These are phyloP conservation scores for Montipora efflorescens DNA, from an alignment of 64 coral and sea anemone genomes.

Conservation along the genomic window DNA sequence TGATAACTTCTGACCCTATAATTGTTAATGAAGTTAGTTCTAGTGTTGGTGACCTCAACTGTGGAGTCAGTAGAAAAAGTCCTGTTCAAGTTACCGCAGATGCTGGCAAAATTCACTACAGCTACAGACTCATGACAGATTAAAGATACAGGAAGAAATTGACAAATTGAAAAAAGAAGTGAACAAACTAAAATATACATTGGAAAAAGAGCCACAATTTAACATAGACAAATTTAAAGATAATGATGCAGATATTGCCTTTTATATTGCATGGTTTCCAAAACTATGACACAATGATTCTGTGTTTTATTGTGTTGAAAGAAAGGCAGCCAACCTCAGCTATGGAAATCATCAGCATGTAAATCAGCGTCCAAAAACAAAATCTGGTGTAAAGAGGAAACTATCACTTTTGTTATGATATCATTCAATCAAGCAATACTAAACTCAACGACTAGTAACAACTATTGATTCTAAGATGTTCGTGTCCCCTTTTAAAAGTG, in stretches of 20 bases:
- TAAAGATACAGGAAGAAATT: too few species aligned
- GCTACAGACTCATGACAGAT: not conserved
- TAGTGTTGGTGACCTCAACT: too few species aligned
- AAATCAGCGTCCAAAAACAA: not conserved
- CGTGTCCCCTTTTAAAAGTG: too few species aligned
- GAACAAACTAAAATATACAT: not conserved
- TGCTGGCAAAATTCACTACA: too few species aligned
- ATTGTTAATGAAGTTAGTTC: not conserved
- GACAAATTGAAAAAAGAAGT: not conserved
- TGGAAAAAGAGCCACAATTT: not conserved
- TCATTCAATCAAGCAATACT: too few species aligned
- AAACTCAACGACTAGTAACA: too few species aligned
- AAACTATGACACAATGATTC: slow-evolving; percentile 29
- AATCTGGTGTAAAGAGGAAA: slow-evolving; percentile 5
- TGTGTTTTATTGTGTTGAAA: slow-evolving; percentile 57
- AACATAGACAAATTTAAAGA: not conserved
- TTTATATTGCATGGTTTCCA: slow-evolving; percentile 23
- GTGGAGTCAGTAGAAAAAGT: too few species aligned
- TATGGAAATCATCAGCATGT: not conserved
- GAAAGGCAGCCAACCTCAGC: slow-evolving; percentile 52
- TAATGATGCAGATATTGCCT: slow-evolving; percentile 36
- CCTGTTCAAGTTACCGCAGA: too few species aligned
- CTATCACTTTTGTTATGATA: not conserved
- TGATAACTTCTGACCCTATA: slow-evolving; percentile 24
- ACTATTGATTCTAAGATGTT: too few species aligned